Base-by-base conservation (phyloP, 2,113 vertebrate species). In the Phaethornis superciliosus region DNA sequence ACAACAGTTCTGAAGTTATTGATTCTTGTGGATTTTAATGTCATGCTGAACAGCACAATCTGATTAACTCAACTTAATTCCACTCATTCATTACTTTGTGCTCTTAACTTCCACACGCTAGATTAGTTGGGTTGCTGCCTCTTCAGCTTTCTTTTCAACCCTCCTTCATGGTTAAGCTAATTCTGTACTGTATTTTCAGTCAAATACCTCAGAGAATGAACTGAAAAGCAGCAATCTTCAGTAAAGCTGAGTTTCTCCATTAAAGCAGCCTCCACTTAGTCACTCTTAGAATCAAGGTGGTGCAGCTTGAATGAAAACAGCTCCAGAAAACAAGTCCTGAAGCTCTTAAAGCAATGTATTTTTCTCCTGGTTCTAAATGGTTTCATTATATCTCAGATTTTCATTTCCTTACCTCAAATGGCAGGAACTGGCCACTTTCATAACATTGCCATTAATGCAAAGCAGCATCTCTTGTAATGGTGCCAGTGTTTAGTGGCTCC, bases 371-470 rank as follows among this genome's bases (percentile, higher is more conserved):
- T 85, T 90, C 76, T 93, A 95, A 93, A 71, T 54, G 28, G 83
- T 88, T 95, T 91, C 89, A 88, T 78, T 83, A 1, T 12, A 67
- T 47, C 68, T 88, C 89, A 85, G 55, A 68, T 88, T 91, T 80
- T 63, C 87, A 83, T 52, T 75, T 26, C 91, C 81, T 95, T 95
- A 88, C 71, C 60, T 78, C 88, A 93, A 89, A 95, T 68, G 44
- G 81, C 82, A 94, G 79, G 47, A 91, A 59, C 75, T 70, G 27
- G 79, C 51, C 0, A 0, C 49, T 93, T 93, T 91, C 89, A 94
- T 59, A 77, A 81, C 24, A 60, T 12, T 85, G 64, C 44, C 89
- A 90, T 96, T 93, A 93, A 85, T 37, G 71, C 88, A 94, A 83
- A 90, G 72, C 56, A 90, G 28, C 75, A 67, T 89, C 64, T 77